Evolutionary conservation across 92 coral and sea anemone genomes (phyloP).

Genomic region (Hydrozoanthus gracilis): DNA sequence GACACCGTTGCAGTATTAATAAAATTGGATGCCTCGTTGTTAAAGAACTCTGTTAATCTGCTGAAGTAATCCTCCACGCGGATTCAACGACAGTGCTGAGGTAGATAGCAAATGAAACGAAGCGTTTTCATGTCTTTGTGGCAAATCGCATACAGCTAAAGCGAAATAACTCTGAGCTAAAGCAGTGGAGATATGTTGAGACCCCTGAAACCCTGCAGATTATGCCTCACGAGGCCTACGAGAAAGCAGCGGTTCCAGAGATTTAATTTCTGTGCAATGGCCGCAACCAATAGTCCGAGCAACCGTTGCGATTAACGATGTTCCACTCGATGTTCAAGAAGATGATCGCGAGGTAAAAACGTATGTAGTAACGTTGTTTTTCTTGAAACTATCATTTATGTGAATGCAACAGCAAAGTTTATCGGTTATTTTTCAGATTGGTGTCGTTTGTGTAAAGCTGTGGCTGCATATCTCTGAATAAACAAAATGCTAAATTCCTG

Average conservation of each 20-base stretch:
- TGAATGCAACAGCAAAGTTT: slow-evolving; percentile 39
- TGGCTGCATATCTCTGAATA: slow-evolving; percentile 47
- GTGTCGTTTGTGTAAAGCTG: slow-evolving; percentile 58
- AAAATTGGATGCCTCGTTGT: slow-evolving; percentile 44
- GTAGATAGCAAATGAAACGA: slow-evolving; percentile 47
- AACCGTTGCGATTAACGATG: slow-evolving; percentile 35
- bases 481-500: slow-evolving; percentile 37
- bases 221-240: slow-evolving; percentile 58
- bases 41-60: slow-evolving; percentile 28
- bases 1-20: slow-evolving; percentile 45
- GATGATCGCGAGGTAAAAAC: slow-evolving; percentile 54
- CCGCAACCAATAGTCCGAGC: slow-evolving; percentile 56
- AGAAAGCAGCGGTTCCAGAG: slow-evolving; percentile 57
- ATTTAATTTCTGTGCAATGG: slow-evolving; percentile 61
- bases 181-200: slow-evolving; percentile 69
- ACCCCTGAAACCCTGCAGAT: slow-evolving; percentile 67
- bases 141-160: slow-evolving; percentile 70
- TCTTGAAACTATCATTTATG: not conserved
- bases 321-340: slow-evolving; percentile 6
- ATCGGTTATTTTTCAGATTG: slow-evolving; percentile 48
- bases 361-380: slow-evolving; percentile 18
- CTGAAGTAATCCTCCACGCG: slow-evolving; percentile 43
- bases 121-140: slow-evolving; percentile 59
- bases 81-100: slow-evolving; percentile 54
- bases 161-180: slow-evolving; percentile 52